Evolutionary conservation across 2,797 vertebrate genomes (phyloP), one percentile per base, ranked within the genome.

Genomic region (Falco berigora): DNA sequence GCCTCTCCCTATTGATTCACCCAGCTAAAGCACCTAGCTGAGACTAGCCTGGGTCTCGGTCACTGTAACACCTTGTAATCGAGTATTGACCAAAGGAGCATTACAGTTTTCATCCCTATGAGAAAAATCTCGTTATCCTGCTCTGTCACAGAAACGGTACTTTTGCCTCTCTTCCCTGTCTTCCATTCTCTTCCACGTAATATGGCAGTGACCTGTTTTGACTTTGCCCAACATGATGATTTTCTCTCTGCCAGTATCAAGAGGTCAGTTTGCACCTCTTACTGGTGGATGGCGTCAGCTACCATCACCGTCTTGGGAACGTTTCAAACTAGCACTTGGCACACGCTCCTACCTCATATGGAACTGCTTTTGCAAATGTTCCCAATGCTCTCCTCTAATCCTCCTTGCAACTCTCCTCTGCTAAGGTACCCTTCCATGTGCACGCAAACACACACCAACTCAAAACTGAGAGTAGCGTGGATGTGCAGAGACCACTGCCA

Each of bases 271-370:
- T 78, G 58, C 73, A 68, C 22, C 72, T 91, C 72, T 64, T 59
- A 62, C 2, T 75, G 46, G 42, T 1, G 1, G 42, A 52, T 36
- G 87, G 84, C 7, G 0, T 83, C 78, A 86, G 68, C 69, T 23
- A 53, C 62, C 75, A 88, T 44, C 49, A 21, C 24, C 4, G 5
- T 20, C 77, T 49, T 66, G 82, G 73, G 58, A 92, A 81, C 3
- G 16, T 28, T 94, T 94, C 89, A 90, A 77, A 88, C 53, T 5
- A 78, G 78, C 76, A 62, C 58, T 46, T 78, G 69, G 81, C 72
- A 93, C 30, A 9, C 11, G 30, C 71, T 86, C 47, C 72, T 63
- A 12, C 50, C 49, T 84, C 78, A 32, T 3, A 85, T 1, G 22
- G 75, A 90, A 86, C 53, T 84, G 69, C 53, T 96, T 90, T 75